Evolutionary conservation across 23 tunicate genomes (phyloP), one percentile per base, ranked within the genome.

Genomic region (Pegea sp.): DNA sequence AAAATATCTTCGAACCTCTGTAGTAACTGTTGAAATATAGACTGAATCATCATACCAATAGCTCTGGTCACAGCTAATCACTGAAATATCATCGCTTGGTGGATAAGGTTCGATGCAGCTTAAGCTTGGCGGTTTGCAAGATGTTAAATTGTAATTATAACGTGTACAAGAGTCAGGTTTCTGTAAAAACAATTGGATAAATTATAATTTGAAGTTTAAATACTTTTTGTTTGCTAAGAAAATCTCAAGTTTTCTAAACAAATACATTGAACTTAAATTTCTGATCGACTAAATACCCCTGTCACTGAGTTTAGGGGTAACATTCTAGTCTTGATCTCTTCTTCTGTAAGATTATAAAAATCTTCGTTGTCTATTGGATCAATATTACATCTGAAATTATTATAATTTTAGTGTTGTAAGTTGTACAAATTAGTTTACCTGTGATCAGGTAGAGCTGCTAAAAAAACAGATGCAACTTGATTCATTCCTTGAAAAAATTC

Each of bases 401-500:
- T n/a, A n/a, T n/a, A n/a, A n/a, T n/a, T n/a, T n/a, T n/a, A n/a
- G n/a, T n/a, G n/a, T n/a, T n/a, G n/a, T n/a, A n/a, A n/a, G n/a
- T 13, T 18, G 20, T 16, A 7, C 16, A 5, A 23, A 16, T 28
- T 49, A 31, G 42, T 53, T 31, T 31, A 81, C 70, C 94, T 54
- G 48, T 61, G 52, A 22, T 53, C 62, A 11, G 94, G 94, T 7
- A 61, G 53, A 2, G 94, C 81, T 0, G 94, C 74, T 21, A 81
- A 43, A 48, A 81, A 81, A 0, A 81, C 81, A 20, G 94, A 79
- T 20, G 74, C 81, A 28, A 81, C 94, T 54, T 73, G 84, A 48
- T 67, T 79, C 31, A 81, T 60, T 1, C n/a, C n/a, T n/a, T n/a
- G n/a, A n/a, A n/a, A n/a, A n/a, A n/a, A n/a, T n/a, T n/a, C n/a